These are phyloP conservation scores for Caenorhabditis parvicauda DNA, from an alignment of 2,888 invertebrate species.

Conservation along the genomic window DNA sequence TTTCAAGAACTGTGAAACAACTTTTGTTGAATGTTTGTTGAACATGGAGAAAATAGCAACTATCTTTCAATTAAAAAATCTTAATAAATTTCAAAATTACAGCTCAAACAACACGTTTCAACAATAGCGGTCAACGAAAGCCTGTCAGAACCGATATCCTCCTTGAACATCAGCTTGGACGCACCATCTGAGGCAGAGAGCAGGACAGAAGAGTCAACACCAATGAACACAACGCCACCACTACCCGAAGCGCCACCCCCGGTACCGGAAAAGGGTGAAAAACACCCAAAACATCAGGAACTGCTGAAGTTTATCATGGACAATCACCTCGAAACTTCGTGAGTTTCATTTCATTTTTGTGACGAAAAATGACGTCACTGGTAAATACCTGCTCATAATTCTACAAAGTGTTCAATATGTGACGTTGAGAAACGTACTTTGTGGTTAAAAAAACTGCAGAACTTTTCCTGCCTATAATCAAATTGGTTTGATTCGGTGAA, in stretches of 20 bases:
- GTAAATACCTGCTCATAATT: too few species aligned
- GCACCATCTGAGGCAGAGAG: constrained; percentile 12
- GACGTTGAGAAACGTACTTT: too few species aligned
- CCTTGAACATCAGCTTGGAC: constrained; percentile 15
- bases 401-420: too few species aligned
- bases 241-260: constrained; percentile 18
- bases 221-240: constrained; percentile 23
- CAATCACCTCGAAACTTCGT: constrained; percentile 58
- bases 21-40: too few species aligned
- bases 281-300: constrained; percentile 26
- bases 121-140: constrained; percentile 29
- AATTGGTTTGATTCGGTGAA: too few species aligned
- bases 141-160: constrained; percentile 9
- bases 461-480: too few species aligned
- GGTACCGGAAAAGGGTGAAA: constrained; percentile 12
- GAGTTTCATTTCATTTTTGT: constrained; percentile 18
- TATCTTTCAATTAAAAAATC: background rate
- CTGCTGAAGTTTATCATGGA: constrained; percentile 56
- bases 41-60: constrained; percentile 4
- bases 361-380: too few species aligned
- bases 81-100: background rate
- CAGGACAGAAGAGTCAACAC: constrained; percentile 7
- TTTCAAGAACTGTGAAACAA: background rate
- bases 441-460: too few species aligned
- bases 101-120: constrained; percentile 23